Base-by-base conservation (phyloP, 2,888 invertebrate species). In the Willowsia nigromaculata region DNA sequence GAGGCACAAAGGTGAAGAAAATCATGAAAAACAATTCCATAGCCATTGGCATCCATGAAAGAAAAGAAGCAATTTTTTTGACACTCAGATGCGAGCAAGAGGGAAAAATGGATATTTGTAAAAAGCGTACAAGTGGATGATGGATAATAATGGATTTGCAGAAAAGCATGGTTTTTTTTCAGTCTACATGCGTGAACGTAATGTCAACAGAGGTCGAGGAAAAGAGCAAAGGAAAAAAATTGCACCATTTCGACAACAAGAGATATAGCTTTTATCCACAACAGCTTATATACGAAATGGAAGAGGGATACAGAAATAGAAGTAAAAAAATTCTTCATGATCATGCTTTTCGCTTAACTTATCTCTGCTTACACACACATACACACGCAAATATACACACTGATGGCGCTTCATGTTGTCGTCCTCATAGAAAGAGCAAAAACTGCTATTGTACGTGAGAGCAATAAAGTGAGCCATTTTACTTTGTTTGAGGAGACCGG, bases 391-490 rank as follows among this genome's bases (percentile, higher is more conserved):
- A 68, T n/a, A n/a, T n/a, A n/a, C 68, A 68, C 68, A 68, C 22
- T 40, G 11, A 62, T 13, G 2, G 30, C 62, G 30, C 22, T 68
- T 40, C 40, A 15, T 68, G 40, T 40, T 22, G 40, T 40, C 68
- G 40, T 62, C 15, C 2, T 50, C 50, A 15, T 15, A 27, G 59
- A 65, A 33, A 33, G n/a, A 30, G 15, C 37, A 65, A 65, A 65
- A n/a, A n/a, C n/a, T n/a, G n/a, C 68, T 68, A 27, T 68, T 68
- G 68, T 37, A 68, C 68, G 40, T 68, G 37, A 68, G 22, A 68
- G 22, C 68, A 68, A 40, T 40, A 68, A 40, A 68, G 40, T 68
- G 68, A 68, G 40, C 40, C 68, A 68, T 68, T 40, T 68, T 68
- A 18, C 40, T 40, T 40, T 18, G 15, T 40, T 7, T 3, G 40